These are phyloP conservation scores for Mythimna lalbum DNA, from an alignment of 2,888 invertebrate species.

Conservation along the genomic window DNA sequence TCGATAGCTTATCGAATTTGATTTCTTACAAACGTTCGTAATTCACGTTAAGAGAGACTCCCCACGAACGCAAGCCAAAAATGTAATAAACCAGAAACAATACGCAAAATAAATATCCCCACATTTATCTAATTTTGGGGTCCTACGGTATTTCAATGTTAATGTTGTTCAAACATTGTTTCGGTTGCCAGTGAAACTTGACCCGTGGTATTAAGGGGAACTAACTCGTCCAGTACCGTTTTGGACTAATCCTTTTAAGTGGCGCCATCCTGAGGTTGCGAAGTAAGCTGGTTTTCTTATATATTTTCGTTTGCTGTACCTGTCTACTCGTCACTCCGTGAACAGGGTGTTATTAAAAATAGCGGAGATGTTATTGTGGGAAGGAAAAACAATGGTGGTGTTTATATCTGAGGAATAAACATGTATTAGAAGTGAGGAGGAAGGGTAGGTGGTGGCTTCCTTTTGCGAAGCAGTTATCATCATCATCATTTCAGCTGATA, in stretches of 20 bases:
- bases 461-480: too few species aligned
- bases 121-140: slow-evolving; percentile 32
- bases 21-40: background rate
- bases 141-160: slow-evolving; percentile 46
- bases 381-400: background rate
- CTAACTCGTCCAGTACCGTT: background rate
- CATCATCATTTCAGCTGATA: too few species aligned
- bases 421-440: too few species aligned
- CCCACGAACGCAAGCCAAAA: slow-evolving; percentile 8
- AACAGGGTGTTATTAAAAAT: slow-evolving; percentile 51
- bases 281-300: background rate
- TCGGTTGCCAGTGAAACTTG: slow-evolving; percentile 15
- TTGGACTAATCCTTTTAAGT: background rate
- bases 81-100: slow-evolving; percentile 49
- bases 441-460: too few species aligned
- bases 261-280: slow-evolving; percentile 5
- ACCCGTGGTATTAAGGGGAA: slow-evolving; percentile 6
- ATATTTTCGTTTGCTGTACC: slow-evolving; percentile 30
- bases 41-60: background rate
- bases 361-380: slow-evolving; percentile 22
- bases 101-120: slow-evolving; percentile 34
- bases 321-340: slow-evolving; percentile 5
- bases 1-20: background rate
- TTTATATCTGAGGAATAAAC: background rate
- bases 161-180: slow-evolving; percentile 42